These are phyloP conservation scores for Danio choprae DNA, from an alignment of 2,797 vertebrate genomes.

Conservation along the genomic window DNA sequence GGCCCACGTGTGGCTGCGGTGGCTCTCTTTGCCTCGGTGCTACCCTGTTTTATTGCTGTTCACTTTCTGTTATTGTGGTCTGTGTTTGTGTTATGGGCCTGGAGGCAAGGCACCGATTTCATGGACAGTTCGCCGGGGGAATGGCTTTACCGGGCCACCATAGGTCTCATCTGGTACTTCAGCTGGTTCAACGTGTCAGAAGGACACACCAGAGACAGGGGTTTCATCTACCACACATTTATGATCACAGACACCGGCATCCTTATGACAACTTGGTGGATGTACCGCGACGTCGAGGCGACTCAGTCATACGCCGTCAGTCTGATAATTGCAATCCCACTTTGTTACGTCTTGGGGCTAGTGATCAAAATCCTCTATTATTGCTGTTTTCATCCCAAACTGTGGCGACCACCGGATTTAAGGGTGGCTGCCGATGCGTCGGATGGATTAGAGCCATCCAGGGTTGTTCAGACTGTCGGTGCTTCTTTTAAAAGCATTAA, in stretches of 20 bases:
- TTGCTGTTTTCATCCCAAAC: slow-evolving; percentile 84
- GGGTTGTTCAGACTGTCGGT: slow-evolving; percentile 54
- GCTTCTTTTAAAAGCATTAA: slow-evolving; percentile 65
- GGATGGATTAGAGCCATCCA: slow-evolving; percentile 61
- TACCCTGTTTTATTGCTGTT: slow-evolving; percentile 71
- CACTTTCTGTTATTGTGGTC: slow-evolving; percentile 86
- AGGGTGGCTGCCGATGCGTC: slow-evolving; percentile 62
- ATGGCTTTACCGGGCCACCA: slow-evolving; percentile 86
- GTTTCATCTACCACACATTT: slow-evolving; percentile 87
- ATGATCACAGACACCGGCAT: slow-evolving; percentile 80
- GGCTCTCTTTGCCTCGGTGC: slow-evolving; percentile 84
- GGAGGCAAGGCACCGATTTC: slow-evolving; percentile 84
- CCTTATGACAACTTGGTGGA: slow-evolving; percentile 81
- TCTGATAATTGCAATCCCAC: slow-evolving; percentile 62
- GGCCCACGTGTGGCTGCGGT: slow-evolving; percentile 83
- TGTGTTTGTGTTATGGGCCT: slow-evolving; percentile 84
- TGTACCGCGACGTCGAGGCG: slow-evolving; percentile 61
- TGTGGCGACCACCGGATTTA: slow-evolving; percentile 62
- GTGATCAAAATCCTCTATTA: slow-evolving; percentile 85
- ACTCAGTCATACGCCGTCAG: slow-evolving; percentile 59
- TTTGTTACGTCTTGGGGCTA: slow-evolving; percentile 82
- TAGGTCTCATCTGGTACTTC: slow-evolving; percentile 93
- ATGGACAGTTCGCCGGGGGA: slow-evolving; percentile 84
- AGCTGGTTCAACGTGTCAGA: slow-evolving; percentile 93
- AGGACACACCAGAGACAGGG: slow-evolving; percentile 81